Percentiles rank a stretch among this genome's conserved stretches.
Evolutionary conservation across 2,888 invertebrate genomes (phyloP).

Genomic region (Taenaris catops): DNA sequence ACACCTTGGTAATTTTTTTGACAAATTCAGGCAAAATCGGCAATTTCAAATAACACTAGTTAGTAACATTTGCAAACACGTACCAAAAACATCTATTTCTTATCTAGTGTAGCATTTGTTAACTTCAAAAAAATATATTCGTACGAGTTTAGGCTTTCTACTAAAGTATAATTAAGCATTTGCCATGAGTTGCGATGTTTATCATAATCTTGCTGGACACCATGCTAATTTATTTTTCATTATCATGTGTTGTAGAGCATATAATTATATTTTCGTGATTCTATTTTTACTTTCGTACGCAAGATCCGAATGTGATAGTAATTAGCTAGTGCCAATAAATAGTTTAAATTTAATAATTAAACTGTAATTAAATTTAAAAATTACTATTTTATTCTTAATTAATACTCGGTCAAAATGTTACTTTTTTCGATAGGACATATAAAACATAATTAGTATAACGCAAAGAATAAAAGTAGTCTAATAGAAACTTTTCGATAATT

Average conservation of each 20-base stretch:
- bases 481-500: too few relatives aligned
- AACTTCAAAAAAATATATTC: neutral
- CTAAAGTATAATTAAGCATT: neutral
- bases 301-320: conserved; percentile 59
- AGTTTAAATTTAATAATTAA: conserved; percentile 27
- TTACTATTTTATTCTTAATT: conserved; percentile 16
- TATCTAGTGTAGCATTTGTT: conserved; percentile 4
- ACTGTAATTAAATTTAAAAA: conserved; percentile 25
- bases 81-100: conserved; percentile 7
- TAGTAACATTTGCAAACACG: conserved; percentile 7
- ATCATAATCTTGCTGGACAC: neutral
- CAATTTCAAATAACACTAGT: conserved; percentile 11
- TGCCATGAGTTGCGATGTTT: neutral
- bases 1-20: too few relatives aligned
- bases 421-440: conserved; percentile 18
- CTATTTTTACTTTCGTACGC: conserved; percentile 16
- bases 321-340: conserved; percentile 67
- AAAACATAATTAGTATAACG: too few relatives aligned
- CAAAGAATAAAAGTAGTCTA: too few relatives aligned
- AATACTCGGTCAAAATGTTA: conserved; percentile 12
- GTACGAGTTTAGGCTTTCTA: conserved; percentile 1
- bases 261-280: neutral
- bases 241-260: neutral
- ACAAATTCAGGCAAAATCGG: conserved; percentile 12
- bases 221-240: neutral